These are phyloP conservation scores for Crotalus tigris DNA, from an alignment of 2,113 vertebrate species.

Conservation along the genomic window DNA sequence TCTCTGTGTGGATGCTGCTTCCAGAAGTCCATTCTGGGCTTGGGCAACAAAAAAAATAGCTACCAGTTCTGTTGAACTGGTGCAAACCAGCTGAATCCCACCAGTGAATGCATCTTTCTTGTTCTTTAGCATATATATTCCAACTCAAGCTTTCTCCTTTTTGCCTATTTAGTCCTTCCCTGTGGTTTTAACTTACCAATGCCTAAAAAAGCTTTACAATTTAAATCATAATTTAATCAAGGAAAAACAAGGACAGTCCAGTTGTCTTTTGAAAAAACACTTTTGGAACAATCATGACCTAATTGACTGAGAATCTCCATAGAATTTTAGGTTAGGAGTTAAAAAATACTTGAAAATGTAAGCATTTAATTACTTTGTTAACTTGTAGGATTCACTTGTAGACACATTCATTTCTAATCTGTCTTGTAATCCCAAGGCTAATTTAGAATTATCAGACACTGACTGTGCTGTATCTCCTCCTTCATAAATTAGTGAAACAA, in stretches of 20 bases:
- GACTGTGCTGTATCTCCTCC: not conserved
- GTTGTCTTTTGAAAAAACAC: not conserved
- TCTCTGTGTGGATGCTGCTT: too few relatives aligned
- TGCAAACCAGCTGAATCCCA: too few relatives aligned
- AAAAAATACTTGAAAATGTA: not conserved
- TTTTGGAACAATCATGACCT: not conserved
- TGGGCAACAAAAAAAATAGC: too few relatives aligned
- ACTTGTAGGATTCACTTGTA: not conserved
- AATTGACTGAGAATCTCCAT: not conserved
- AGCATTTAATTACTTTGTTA: not conserved
- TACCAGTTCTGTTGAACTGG: too few relatives aligned
- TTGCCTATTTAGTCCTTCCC: not conserved
- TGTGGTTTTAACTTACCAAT: not conserved
- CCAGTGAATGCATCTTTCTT: not conserved
- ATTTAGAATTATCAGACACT: not conserved
- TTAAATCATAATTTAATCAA: not conserved
- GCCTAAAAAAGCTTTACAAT: not conserved
- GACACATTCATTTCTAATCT: not conserved
- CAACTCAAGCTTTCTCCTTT: not conserved
- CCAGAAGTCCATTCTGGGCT: too few relatives aligned
- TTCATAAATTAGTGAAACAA: not conserved
- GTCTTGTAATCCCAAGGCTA: not conserved
- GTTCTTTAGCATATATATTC: not conserved
- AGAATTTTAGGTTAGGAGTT: not conserved
- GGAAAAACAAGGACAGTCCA: not conserved